Base-by-base conservation (phyloP, 2,797 vertebrate species). In the Onychomys arenicola region DNA sequence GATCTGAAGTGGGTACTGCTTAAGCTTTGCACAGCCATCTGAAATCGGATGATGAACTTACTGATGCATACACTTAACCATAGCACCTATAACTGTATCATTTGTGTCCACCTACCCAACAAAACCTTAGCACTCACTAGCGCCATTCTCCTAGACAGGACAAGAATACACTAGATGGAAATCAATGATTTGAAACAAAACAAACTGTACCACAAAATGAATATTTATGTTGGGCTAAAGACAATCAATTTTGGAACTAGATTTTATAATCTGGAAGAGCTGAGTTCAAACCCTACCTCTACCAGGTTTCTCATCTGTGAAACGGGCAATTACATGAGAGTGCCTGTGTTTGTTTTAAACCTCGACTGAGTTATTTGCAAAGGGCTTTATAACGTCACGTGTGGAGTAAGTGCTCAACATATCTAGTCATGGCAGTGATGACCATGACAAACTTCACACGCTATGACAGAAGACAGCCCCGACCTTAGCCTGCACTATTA, bases 291-390 rank as follows among this genome's bases (percentile, higher is more conserved):
- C 67, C 90, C 57, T 27, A 96, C 69, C 25, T 67, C 17, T 69
- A 93, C 13, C 71, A 90, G 82, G 92, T 76, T 90, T 46, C 40
- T 87, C 52, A 77, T 78, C 7, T 86, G 27, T 92, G 92, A 90
- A 95, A 76, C 25, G 19, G 46, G 32, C n/a, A 91, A 17, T 63
- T 49, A 92, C n/a, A 27, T n/a, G 40, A 90, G 14, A 65, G 10
- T 3, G 63, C 29, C 49, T 8, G 19, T 61, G 86, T 19, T 40
- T 90, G 49, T 46, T 81, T 49, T 89, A 89, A 92, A 46, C 23
- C 49, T 86, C 43, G 92, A 89, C 2, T 29, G 52, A 90, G 19
- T 23, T 86, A 9, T 52, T 34, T 6, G 10, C 40, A 69, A 77
- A 94, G 55, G 43, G 14, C 14, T 37, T 1, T 27, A 27, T 21